Percentiles rank a stretch among this genome's conserved stretches.
Evolutionary conservation across 1,140 invertebrate species (phyloP).

Genomic region (Drosophila tani): DNA sequence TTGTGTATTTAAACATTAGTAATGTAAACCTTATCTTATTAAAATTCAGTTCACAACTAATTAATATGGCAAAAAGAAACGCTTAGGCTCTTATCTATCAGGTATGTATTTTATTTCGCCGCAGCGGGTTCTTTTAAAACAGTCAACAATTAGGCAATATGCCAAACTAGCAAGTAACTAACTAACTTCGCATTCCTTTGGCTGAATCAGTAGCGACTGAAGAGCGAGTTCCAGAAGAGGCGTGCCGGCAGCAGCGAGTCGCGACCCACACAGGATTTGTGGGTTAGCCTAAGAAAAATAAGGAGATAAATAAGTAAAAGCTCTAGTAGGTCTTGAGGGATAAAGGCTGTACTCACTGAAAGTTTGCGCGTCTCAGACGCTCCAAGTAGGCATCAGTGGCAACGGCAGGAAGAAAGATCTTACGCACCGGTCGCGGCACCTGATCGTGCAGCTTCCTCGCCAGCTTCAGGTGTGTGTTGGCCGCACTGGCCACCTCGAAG

Average conservation of each 20-base stretch:
- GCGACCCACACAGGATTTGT: conserved; percentile 87
- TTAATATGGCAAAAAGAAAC: background rate
- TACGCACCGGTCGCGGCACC: conserved; percentile 87
- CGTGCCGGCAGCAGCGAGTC: conserved; percentile 86
- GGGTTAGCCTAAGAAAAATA: conserved; percentile 86
- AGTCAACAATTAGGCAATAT: conserved; percentile 17
- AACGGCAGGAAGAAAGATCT: conserved; percentile 90
- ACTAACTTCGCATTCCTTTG: background rate
- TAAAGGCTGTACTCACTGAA: conserved; percentile 85
- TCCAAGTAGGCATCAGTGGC: conserved; percentile 90
- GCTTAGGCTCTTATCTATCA: conserved; percentile 3
- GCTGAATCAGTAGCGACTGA: conserved; percentile 53
- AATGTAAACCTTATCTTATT: no score
- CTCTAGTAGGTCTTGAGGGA: background rate
- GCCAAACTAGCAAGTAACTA: conserved; percentile 5
- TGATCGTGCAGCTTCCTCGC: conserved; percentile 87
- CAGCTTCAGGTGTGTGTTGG: conserved; percentile 92
- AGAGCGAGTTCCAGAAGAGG: conserved; percentile 66
- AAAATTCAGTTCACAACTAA: no score
- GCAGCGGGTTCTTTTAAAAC: background rate
- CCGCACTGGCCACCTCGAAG: conserved; percentile 92
- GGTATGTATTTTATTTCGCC: conserved; percentile 12
- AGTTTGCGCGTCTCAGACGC: conserved; percentile 88
- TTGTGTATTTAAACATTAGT: no score
- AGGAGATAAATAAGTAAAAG: background rate